Evolutionary conservation across 2,888 invertebrate genomes (phyloP).

Genomic region (Nasonia oneida): DNA sequence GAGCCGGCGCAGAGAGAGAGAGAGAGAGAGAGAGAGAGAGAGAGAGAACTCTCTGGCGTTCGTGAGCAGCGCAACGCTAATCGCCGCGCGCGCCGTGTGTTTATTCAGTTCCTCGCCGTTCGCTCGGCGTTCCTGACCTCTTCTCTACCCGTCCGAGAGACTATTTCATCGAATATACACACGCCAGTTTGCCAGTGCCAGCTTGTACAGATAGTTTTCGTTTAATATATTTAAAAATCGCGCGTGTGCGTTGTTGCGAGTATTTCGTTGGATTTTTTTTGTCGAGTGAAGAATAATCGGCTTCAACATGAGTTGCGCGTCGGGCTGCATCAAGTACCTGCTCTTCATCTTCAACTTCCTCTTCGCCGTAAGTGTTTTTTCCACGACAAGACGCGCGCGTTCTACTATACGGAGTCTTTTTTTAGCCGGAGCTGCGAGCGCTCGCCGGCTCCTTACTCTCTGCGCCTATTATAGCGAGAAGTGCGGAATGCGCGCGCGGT

Average conservation of each 20-base stretch:
- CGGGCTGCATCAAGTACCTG: conserved; percentile 88
- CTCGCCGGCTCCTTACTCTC: no score
- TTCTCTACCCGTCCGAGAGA: not conserved
- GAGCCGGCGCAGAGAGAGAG: not conserved
- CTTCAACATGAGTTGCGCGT: conserved; percentile 83
- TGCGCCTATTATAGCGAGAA: no score
- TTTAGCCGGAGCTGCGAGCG: no score
- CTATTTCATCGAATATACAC: not conserved
- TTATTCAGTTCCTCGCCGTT: conserved; percentile 37
- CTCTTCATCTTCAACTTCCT: conserved; percentile 88
- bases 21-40: not conserved
- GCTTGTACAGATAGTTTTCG: not conserved
- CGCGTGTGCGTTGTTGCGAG: not conserved
- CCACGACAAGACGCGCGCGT: no score
- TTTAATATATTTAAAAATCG: not conserved
- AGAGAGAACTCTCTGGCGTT: not conserved
- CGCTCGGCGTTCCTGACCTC: not conserved
- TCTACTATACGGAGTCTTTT: no score
- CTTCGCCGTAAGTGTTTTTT: conserved; percentile 84
- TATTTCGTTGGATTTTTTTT: not conserved
- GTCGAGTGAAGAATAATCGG: not conserved
- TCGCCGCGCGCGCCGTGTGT: conserved; percentile 37
- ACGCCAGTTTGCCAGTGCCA: not conserved
- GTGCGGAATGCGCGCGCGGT: no score
- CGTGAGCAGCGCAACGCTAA: conserved; percentile 23